Evolutionary conservation across 2,113 vertebrate genomes (phyloP).

Genomic region (Eolophus roseicapilla): DNA sequence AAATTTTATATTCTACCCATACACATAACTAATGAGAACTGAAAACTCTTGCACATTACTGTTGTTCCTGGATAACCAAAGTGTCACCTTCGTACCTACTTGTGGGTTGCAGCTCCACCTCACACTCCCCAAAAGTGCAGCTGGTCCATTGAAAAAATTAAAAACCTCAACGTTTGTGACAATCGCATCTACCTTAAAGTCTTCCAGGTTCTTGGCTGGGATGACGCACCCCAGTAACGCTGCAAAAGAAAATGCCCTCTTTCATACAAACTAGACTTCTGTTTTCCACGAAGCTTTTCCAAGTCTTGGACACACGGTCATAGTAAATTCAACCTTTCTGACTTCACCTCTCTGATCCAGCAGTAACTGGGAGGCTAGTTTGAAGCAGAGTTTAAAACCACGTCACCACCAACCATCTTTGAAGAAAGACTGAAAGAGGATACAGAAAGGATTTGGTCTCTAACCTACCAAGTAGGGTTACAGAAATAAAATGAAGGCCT

Average conservation of each 20-base stretch:
- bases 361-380: not conserved
- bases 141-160: not conserved
- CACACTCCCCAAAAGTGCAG: not conserved
- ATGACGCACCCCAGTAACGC: not conserved
- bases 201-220: conserved; percentile 53
- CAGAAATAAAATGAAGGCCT: conserved; percentile 46
- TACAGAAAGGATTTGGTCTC: conserved; percentile 22
- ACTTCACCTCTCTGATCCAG: not conserved
- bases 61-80: conserved; percentile 48
- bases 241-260: conserved; percentile 43
- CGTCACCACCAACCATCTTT: not conserved
- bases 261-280: conserved; percentile 49
- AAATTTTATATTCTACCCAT: conserved; percentile 19
- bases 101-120: not conserved
- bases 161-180: conserved; percentile 25
- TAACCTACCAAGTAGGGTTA: conserved; percentile 19
- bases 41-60: not conserved
- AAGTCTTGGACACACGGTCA: conserved; percentile 5
- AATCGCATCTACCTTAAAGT: conserved; percentile 43
- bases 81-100: not conserved
- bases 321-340: conserved; percentile 14
- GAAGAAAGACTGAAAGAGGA: not conserved
- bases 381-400: conserved; percentile 4
- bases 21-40: not conserved
- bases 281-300: conserved; percentile 35